Evolutionary conservation across 2,888 invertebrate species (phyloP).

Genomic region (Theretra japonica): DNA sequence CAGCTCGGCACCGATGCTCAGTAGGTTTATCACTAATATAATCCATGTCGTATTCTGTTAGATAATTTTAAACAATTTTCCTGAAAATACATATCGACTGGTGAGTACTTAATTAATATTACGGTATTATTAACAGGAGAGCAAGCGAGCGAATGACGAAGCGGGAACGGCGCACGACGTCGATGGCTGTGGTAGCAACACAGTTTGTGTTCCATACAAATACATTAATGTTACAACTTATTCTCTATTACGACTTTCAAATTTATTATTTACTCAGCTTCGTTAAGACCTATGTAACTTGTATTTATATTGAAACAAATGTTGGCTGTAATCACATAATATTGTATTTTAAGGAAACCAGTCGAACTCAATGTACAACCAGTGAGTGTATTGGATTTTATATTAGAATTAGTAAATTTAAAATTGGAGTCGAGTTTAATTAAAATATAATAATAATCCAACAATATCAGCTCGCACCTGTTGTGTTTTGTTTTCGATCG

Average conservation of each 20-base stretch:
- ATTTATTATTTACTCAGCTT: not conserved
- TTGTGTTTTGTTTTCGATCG: not conserved
- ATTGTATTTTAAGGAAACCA: too few relatives aligned
- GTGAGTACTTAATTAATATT: not conserved
- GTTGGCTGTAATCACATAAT: not conserved
- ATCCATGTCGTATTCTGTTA: too few relatives aligned
- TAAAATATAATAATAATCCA: too few relatives aligned
- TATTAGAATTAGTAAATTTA: not conserved
- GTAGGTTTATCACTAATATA: too few relatives aligned
- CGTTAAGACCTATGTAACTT: too few relatives aligned
- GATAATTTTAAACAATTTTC: too few relatives aligned
- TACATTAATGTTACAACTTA: not conserved
- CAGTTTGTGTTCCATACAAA: constrained; percentile 4
- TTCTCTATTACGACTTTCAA: too few relatives aligned
- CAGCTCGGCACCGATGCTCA: too few relatives aligned
- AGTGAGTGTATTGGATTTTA: not conserved
- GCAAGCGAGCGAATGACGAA: constrained; percentile 75
- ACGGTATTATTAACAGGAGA: constrained; percentile 60
- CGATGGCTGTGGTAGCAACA: constrained; percentile 70
- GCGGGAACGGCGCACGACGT: constrained; percentile 52
- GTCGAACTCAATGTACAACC: not conserved
- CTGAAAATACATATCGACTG: not conserved
- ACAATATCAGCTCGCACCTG: too few relatives aligned
- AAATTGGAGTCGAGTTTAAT: too few relatives aligned
- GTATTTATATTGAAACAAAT: not conserved